phyloP scores from a whole-genome alignment of 1,140 invertebrate genomes.

The Hestina assimilis region DNA sequence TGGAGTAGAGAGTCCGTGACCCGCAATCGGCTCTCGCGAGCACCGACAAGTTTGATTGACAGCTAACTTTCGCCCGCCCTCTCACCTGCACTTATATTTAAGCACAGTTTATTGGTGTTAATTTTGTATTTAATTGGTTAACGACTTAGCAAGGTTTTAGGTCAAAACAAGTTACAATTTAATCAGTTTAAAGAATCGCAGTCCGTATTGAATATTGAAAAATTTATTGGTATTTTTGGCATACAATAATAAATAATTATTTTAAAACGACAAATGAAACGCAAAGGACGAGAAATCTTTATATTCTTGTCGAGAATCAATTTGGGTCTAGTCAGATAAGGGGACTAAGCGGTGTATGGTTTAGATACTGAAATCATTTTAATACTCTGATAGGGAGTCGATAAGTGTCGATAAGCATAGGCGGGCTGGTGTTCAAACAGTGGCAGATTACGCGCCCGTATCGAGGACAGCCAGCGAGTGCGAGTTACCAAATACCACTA shows the following conservation, averaged over 20 bases:
- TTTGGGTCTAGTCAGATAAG: slow-evolving; percentile 12
- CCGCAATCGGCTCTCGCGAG: slow-evolving; percentile 3
- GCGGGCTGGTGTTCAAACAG: background rate
- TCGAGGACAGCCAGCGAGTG: background rate
- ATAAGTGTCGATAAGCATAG: slow-evolving; percentile 13
- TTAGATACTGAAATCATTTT: slow-evolving; percentile 16
- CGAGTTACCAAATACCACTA: too few relatives aligned
- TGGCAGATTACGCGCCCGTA: slow-evolving; percentile 5
- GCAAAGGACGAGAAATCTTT: background rate
- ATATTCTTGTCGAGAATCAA: slow-evolving; percentile 5
- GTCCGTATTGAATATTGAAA: too few relatives aligned
- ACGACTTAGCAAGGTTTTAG: too few relatives aligned
- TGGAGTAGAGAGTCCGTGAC: slow-evolving; percentile 15
- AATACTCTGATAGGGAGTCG: slow-evolving; percentile 9
- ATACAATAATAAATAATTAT: too few relatives aligned
- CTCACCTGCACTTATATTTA: background rate
- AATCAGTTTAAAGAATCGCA: too few relatives aligned
- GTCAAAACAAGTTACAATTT: too few relatives aligned
- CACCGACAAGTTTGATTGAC: slow-evolving; percentile 24
- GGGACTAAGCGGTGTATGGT: slow-evolving; percentile 7
- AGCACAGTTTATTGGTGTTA: background rate
- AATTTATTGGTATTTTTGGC: too few relatives aligned
- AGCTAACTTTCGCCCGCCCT: slow-evolving; percentile 20
- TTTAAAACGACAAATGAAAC: background rate
- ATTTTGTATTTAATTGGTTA: slow-evolving; percentile 3